Percentiles rank a stretch among this genome's conserved stretches.
Conservation (phyloP, 2,888 invertebrate genomes). For the Herminia tarsipennalis region DNA sequence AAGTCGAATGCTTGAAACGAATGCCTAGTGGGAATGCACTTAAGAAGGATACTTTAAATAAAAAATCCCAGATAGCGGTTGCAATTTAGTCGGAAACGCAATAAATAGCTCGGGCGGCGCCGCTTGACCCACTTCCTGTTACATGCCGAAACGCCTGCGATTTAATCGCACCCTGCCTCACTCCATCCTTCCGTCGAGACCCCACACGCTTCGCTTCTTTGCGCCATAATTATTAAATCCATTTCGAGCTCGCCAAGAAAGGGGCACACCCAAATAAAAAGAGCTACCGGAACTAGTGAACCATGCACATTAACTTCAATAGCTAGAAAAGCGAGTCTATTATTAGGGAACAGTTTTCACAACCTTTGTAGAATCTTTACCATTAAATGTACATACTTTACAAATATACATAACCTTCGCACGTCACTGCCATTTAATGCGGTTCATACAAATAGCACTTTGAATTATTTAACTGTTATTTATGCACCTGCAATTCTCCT, state of each 20-base stretch:
- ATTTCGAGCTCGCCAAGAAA: constrained; percentile 71
- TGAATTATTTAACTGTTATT: no score
- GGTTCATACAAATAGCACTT: not conserved
- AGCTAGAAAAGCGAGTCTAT: constrained; percentile 21
- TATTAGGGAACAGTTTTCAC: constrained; percentile 23
- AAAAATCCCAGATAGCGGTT: constrained; percentile 64
- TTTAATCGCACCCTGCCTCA: constrained; percentile 79
- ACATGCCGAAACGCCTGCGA: constrained; percentile 83
- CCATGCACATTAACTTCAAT: constrained; percentile 44
- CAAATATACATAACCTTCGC: no score
- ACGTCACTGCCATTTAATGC: not conserved
- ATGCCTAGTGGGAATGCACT: constrained; percentile 29
- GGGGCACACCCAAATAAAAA: constrained; percentile 61
- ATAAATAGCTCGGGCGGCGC: constrained; percentile 80
- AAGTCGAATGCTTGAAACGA: constrained; percentile 12
- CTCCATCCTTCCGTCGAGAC: constrained; percentile 75
- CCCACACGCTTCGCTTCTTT: constrained; percentile 78
- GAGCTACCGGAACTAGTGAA: constrained; percentile 43
- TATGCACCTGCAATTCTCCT: no score
- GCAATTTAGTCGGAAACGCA: constrained; percentile 80
- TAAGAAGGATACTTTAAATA: constrained; percentile 37
- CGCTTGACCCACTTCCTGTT: constrained; percentile 84
- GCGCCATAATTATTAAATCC: constrained; percentile 80
- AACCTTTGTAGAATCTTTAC: constrained; percentile 7
- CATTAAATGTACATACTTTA: constrained; percentile 5